phyloP scores from a whole-genome alignment of 2,888 invertebrate genomes.

The Chymomyza fuscimana region DNA sequence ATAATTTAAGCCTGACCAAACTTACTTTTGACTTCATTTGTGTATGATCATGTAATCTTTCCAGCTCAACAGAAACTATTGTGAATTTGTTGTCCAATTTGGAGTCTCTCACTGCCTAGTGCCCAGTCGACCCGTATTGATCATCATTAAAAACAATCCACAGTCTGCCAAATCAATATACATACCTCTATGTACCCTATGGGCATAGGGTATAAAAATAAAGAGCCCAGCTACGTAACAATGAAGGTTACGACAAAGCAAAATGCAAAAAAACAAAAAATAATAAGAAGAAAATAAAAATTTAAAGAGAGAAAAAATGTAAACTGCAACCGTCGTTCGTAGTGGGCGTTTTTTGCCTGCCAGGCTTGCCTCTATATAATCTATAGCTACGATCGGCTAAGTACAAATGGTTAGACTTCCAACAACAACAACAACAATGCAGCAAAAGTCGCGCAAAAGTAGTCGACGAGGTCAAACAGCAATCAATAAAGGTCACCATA shows the following conservation, averaged over 20 bases:
- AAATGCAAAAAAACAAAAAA: conserved; percentile 57
- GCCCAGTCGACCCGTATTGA: too few relatives aligned
- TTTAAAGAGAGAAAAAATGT: conserved; percentile 17
- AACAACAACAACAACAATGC: conserved; percentile 40
- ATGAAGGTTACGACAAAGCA: conserved; percentile 52
- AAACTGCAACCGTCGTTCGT: conserved; percentile 36
- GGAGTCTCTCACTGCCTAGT: too few relatives aligned
- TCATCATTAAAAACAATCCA: too few relatives aligned
- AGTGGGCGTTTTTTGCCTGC: conserved; percentile 11
- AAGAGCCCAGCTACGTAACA: conserved; percentile 32
- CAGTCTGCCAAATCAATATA: too few relatives aligned
- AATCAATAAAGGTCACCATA: conserved; percentile 78
- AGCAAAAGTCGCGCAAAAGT: conserved; percentile 6
- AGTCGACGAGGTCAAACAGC: conserved; percentile 76
- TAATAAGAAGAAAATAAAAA: neutral
- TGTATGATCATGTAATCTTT: too few relatives aligned
- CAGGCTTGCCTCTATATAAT: conserved; percentile 38
- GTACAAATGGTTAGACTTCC: conserved; percentile 70
- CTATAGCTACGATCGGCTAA: conserved; percentile 66
- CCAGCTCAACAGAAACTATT: too few relatives aligned
- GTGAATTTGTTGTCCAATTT: too few relatives aligned
- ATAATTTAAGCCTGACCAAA: too few relatives aligned
- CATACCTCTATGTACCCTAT: too few relatives aligned
- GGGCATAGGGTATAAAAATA: too few relatives aligned
- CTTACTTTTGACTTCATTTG: too few relatives aligned